These are phyloP conservation scores for Bicyclus anynana DNA, from an alignment of 1,140 invertebrate species.

Conservation along the genomic window DNA sequence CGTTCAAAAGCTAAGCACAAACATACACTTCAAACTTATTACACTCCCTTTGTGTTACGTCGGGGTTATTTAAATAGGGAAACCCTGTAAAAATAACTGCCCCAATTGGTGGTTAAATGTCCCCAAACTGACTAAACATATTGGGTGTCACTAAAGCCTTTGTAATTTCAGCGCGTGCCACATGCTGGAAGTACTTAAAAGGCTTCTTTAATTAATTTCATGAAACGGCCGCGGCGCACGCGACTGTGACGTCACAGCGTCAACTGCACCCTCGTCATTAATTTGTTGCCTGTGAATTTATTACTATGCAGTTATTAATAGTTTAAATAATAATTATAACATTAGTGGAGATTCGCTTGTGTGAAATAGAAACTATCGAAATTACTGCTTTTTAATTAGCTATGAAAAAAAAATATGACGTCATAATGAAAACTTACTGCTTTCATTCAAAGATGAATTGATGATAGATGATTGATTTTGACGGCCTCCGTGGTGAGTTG, in stretches of 20 bases:
- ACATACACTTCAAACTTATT: no score
- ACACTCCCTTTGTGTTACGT: no score
- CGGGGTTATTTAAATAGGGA: no score
- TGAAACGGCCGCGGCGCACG: slow-evolving; percentile 33
- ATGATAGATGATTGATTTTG: no score
- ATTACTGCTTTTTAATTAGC: no score
- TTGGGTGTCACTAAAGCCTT: neutral
- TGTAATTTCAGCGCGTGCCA: neutral
- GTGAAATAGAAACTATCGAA: neutral
- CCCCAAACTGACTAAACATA: neutral
- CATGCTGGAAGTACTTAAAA: slow-evolving; percentile 22
- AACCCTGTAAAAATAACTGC: no score
- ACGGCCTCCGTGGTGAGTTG: no score
- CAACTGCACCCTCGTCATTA: slow-evolving; percentile 66
- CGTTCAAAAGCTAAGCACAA: no score
- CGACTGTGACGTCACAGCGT: slow-evolving; percentile 35
- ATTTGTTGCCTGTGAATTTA: slow-evolving; percentile 35
- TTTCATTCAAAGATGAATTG: no score
- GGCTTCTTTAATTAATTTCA: slow-evolving; percentile 65
- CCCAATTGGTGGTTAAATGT: no score
- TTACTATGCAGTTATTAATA: slow-evolving; percentile 2
- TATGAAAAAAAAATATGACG: no score
- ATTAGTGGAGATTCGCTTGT: neutral
- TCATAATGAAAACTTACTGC: no score
- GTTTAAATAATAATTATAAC: neutral